Evolutionary conservation across 2,888 invertebrate species (phyloP).

Genomic region (Thymelicus lineola): DNA sequence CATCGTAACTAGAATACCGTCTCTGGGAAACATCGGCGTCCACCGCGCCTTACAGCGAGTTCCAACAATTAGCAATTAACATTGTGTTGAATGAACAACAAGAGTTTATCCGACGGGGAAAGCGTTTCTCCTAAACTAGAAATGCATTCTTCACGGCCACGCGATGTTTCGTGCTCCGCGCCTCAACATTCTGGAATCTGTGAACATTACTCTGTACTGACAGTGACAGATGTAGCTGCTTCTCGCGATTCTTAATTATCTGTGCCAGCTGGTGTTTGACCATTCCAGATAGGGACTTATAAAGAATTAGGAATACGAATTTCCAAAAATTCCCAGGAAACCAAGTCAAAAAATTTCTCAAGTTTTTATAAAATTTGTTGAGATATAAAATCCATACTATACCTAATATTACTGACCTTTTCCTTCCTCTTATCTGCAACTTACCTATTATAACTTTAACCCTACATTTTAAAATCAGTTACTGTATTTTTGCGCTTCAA

Average conservation of each 20-base stretch:
- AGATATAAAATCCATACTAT: too few species aligned
- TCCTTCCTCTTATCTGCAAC: too few species aligned
- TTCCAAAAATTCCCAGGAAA: background rate
- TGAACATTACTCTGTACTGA: constrained; percentile 32
- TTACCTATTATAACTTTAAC: too few species aligned
- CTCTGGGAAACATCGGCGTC: constrained; percentile 18
- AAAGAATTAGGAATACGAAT: background rate
- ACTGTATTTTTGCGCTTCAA: too few species aligned
- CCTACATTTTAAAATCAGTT: too few species aligned
- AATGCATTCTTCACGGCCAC: constrained; percentile 39
- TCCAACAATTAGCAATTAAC: constrained; percentile 38
- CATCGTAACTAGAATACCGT: constrained; percentile 17
- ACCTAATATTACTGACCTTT: too few species aligned
- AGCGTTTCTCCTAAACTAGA: constrained; percentile 38
- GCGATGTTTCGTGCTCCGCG: constrained; percentile 34
- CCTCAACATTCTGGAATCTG: constrained; percentile 34
- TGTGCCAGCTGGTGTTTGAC: constrained; percentile 30
- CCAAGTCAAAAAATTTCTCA: too few species aligned
- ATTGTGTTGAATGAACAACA: constrained; percentile 35
- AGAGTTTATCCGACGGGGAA: constrained; percentile 35
- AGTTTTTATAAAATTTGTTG: too few species aligned
- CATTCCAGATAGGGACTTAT: background rate
- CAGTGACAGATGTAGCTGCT: constrained; percentile 24
- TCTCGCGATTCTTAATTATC: constrained; percentile 36
- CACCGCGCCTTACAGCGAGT: constrained; percentile 14